Base-by-base conservation (phyloP, 2,113 vertebrate species). In the Nycticorax nycticorax region DNA sequence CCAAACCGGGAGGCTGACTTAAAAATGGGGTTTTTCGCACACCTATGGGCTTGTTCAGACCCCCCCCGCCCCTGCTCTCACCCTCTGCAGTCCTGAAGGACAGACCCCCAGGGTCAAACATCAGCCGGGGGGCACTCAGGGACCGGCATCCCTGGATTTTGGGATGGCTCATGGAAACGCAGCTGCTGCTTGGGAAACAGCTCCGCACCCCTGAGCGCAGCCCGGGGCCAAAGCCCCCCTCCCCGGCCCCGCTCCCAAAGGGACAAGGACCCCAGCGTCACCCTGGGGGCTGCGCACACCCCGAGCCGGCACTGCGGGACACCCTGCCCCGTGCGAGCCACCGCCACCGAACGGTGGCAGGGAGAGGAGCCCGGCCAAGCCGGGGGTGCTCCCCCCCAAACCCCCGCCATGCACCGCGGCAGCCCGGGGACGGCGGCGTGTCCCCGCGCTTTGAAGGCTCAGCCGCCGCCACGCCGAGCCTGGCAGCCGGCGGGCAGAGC, bases 401-500 rank as follows among this genome's bases (percentile, higher is more conserved):
- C 2, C 68, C 91, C 88, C 82, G 32, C 66, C 72, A 23, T n/a
- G 92, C 92, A 89, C 39, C 59, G 48, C 77, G 69, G 78, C 85
- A 88, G 89, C 92, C 92, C 12, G 71, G 75, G 95, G 87, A 94
- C 12, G 8, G n/a, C 9, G 1, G 26, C 35, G 6, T 52, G 86
- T 92, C 86, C 96, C 92, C 35, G 3, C 5, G 18, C 77, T 90
- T 16, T 41, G 81, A 60, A 89, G 85, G 80, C 92, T 80, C 68
- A 39, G 85, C 79, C 17, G 3, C 93, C 23, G 4, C 68, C 91
- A n/a, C 66, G 20, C 14, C 30, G 39, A 50, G 90, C 67, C 77
- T 55, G 92, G 93, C 94, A 95, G 95, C 97, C 95, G 18, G 88
- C 63, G 47, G 96, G 96, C 95, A 97, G 55, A 37, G 89, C 73